Evolutionary conservation across 2,888 invertebrate genomes (phyloP), one percentile per base, ranked within the genome.

Genomic region (Acanthosoma haemorrhoidale): DNA sequence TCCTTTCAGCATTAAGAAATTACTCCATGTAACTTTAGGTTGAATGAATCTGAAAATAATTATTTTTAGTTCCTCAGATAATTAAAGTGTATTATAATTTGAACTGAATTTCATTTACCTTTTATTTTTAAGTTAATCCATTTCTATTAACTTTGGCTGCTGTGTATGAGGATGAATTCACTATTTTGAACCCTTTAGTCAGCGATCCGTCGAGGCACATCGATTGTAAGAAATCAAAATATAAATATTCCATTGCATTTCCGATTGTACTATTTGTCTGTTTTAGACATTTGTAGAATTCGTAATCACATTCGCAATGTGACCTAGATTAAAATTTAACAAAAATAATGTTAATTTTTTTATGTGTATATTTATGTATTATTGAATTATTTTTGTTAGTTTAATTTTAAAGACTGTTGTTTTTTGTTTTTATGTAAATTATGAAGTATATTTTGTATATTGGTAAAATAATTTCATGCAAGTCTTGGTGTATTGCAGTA

Each of bases 251-350:
- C 87, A 94, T 88, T 71, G 90, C 78, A 73, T 83, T 81, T 0
- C 91, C 88, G 6, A 89, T 87, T 43, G 90, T 87, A 29, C 88
- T 87, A 75, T 87, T 85, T 32, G 88, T 86, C 67, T 83, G 80
- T 79, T 92, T 92, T 72, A 96, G 84, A 80, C 95, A 96, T 21
- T 87, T 84, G 79, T 87, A 90, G 64, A 96, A 86, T 81, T 86
- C 86, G 75, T 90, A 88, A 80, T 95, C 95, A 80, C 95, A 96
- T 64, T 84, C 83, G 80, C 95, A 95, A 79, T 94, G 94, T 1
- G 93, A 93, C 80, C 87, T 87, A 76, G 2, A 73, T 71, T 8
- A 60, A 34, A 73, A 72, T 51, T 69, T 21, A 43, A 25, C 21
- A 51, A 25, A n/a, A 39, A 34, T 51, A 21, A 25, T 43, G 32